Percentiles rank a stretch among this genome's conserved stretches.
Conservation (phyloP, 2,888 invertebrate genomes). For the Ecliptopera silaceata region DNA sequence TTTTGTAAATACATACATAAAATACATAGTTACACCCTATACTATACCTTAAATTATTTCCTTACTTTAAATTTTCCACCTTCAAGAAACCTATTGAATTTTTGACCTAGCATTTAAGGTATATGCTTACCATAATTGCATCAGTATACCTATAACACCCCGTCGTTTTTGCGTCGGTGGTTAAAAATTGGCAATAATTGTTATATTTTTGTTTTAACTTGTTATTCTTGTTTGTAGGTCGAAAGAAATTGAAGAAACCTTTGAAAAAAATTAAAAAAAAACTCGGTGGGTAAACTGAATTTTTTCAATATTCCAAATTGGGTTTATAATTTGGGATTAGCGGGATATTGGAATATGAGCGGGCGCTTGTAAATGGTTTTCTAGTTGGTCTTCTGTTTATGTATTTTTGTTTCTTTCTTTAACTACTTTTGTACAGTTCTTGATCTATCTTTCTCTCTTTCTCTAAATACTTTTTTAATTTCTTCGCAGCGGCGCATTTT, state of each 20-base stretch:
- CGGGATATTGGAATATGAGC: slow-evolving; percentile 5
- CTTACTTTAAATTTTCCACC: too few species aligned
- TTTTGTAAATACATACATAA: too few species aligned
- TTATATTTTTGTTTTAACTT: slow-evolving; percentile 14
- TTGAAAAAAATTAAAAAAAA: slow-evolving; percentile 29
- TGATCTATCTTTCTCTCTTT: background rate
- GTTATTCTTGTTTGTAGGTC: slow-evolving; percentile 25
- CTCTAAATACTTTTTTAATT: background rate
- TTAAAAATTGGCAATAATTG: background rate
- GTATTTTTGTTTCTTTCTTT: background rate
- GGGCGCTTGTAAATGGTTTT: slow-evolving; percentile 18
- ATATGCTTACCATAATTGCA: background rate
- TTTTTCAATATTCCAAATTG: slow-evolving; percentile 3
- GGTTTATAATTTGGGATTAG: too few species aligned
- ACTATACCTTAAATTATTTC: too few species aligned
- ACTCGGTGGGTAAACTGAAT: slow-evolving; percentile 23
- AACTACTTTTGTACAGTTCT: background rate
- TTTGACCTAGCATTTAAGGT: too few species aligned
- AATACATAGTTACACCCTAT: too few species aligned
- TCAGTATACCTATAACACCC: too few species aligned
- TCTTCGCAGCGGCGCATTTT: background rate
- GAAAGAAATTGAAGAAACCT: slow-evolving; percentile 27
- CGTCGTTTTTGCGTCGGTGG: too few species aligned
- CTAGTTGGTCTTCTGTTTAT: slow-evolving; percentile 5
- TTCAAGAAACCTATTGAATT: too few species aligned